Evolutionary conservation across 2,113 vertebrate genomes (phyloP), one percentile per base, ranked within the genome.

Genomic region (Lathamus discolor): DNA sequence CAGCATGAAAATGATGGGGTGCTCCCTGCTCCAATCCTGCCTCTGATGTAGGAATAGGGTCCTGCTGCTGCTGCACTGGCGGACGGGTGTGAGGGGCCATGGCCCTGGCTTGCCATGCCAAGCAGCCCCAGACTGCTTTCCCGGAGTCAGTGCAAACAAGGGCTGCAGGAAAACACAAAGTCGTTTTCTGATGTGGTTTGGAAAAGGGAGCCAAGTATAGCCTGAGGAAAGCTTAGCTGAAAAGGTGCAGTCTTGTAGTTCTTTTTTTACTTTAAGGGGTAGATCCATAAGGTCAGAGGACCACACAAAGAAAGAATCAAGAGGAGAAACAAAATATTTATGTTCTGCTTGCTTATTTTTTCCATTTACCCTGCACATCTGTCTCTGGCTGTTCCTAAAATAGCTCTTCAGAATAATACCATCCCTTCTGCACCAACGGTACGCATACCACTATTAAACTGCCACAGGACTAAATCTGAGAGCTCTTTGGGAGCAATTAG

Each of bases 111-210:
- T 2, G 3, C 68, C 39, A 61, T 1, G 6, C 68, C 73, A 78
- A 54, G 49, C 61, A 95, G 85, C 68, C 35, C 62, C 78, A 90
- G 80, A 84, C 67, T 92, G 93, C 77, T 62, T 95, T 91, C 90
- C 62, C 0, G 0, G 44, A 95, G 86, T 91, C 91, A 89, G 86
- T 82, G 86, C 77, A 94, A 94, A 96, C 74, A 86, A 85, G 67
- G 77, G 88, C 88, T 94, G 77, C 70, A 94, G 74, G 48, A 91
- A 97, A 96, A 96, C 66, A 92, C 77, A n/a, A 86, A 88, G 81
- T 69, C 63, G 44, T 87, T 24, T 93, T 95, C 95, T 97, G 92
- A 96, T 97, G 96, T 95, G 93, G 96, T 93, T 95, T 89, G 66
- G 92, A 83, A 94, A 82, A 84, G 43, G 49, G 20, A 94, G 88